Base-by-base conservation (phyloP, 2,888 invertebrate genomes). In the Hedya salicella region DNA sequence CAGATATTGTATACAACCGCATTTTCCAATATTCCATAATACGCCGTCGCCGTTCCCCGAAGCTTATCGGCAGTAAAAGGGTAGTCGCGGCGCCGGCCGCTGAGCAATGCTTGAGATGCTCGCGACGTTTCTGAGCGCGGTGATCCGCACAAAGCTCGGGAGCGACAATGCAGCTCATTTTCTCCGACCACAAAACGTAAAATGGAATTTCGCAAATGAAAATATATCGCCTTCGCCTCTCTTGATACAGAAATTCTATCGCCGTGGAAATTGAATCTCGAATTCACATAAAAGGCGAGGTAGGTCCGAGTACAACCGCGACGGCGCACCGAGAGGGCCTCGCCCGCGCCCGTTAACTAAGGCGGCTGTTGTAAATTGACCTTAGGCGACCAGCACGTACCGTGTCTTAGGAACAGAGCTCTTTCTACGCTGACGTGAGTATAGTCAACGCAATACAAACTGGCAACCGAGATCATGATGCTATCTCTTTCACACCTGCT, bases 181-280 rank as follows among this genome's bases (percentile, higher is more conserved):
- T 30, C 39, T 14, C 36, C 5, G n/a, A 8, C n/a, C 21, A n/a
- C 17, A 8, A 42, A 13, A 49, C 42, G 30, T 49, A 14, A 42
- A 36, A 54, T 54, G 39, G 46, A 16, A 13, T 49, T 44, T 21
- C 11, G 49, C 42, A 57, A 57, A 64, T 50, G 49, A 57, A 57
- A 63, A 56, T 30, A 40, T 25, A 42, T 8, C n/a, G 17, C 14
- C 5, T 11, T 25, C 32, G 19, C 14, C 17, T 14, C 9, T 8
- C 44, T 48, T 5, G 40, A n/a, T 40, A 52, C 44, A 42, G 21
- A 50, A 57, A 50, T 42, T 64, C 57, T 57, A 44, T 57, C 50
- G 25, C 0, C 17, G 16, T 6, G 25, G 44, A 57, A 57, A 64
- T 52, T 64, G 9, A 57, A 52, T 52, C 44, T 30, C n/a, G 42